Evolutionary conservation across 2,888 invertebrate genomes (phyloP).

Genomic region (Heterodera filipjevi): DNA sequence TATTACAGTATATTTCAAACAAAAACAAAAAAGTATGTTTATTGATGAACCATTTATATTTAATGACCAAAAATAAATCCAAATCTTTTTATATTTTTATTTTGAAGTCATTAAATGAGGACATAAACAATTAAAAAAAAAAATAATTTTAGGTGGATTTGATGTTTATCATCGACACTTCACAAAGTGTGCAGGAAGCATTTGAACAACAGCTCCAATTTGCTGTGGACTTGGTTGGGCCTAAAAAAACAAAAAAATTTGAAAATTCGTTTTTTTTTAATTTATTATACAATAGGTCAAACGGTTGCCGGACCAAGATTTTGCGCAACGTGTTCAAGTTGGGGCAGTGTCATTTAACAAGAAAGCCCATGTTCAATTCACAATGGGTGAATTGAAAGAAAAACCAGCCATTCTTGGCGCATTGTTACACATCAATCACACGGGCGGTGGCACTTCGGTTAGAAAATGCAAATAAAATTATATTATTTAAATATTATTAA

Average conservation of each 20-base stretch:
- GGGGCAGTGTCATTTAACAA: slow-evolving; percentile 52
- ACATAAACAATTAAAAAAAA: too few species aligned
- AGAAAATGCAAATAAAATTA: background rate
- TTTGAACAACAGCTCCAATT: slow-evolving; percentile 52
- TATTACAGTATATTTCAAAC: too few species aligned
- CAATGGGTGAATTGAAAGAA: slow-evolving; percentile 38
- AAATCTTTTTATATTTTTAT: too few species aligned
- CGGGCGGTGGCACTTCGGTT: slow-evolving; percentile 53
- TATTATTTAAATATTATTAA: too few species aligned
- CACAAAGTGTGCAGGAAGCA: slow-evolving; percentile 53
- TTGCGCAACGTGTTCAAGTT: slow-evolving; percentile 45
- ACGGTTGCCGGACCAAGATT: slow-evolving; percentile 48
- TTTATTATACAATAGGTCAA: slow-evolving; percentile 39
- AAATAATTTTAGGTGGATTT: slow-evolving; percentile 44
- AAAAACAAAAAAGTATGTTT: too few species aligned
- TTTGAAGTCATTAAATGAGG: too few species aligned
- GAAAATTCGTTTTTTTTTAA: background rate
- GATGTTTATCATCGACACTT: slow-evolving; percentile 56
- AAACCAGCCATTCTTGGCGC: slow-evolving; percentile 46
- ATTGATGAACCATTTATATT: too few species aligned
- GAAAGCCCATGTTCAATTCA: slow-evolving; percentile 44
- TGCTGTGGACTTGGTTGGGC: slow-evolving; percentile 49
- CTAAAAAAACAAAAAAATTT: background rate
- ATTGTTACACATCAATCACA: slow-evolving; percentile 44
- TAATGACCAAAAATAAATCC: too few species aligned